Evolutionary conservation across 2,888 invertebrate species (phyloP).

Genomic region (Yponomeuta cagnagella): DNA sequence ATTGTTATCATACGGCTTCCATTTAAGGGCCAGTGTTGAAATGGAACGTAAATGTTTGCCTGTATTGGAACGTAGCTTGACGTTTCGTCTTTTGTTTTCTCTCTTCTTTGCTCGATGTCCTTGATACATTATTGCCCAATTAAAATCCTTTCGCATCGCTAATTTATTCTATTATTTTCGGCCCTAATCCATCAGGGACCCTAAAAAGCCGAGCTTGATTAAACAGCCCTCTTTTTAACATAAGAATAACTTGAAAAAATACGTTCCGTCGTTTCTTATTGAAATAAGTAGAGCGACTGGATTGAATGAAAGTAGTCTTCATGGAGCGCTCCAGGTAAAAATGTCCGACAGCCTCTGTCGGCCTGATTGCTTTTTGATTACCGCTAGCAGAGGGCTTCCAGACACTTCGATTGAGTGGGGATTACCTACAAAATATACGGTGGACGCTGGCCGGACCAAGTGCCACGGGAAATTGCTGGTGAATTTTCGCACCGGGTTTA

Average conservation of each 20-base stretch:
- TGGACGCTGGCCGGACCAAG: neutral
- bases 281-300: neutral
- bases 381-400: conserved; percentile 21
- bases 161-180: no score
- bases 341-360: conserved; percentile 18
- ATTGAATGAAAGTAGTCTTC: neutral
- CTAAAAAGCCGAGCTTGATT: neutral
- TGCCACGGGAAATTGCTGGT: neutral
- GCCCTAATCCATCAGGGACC: no score
- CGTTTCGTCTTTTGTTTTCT: no score
- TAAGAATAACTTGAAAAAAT: neutral
- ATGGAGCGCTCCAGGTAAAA: conserved; percentile 7
- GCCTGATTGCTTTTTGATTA: conserved; percentile 45
- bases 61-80: no score
- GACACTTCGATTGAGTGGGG: neutral
- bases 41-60: no score
- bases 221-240: no score
- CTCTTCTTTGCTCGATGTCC: no score
- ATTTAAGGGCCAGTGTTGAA: no score
- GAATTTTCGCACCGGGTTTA: neutral
- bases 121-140: no score
- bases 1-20: no score
- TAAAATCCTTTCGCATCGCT: no score
- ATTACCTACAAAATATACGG: conserved; percentile 2
- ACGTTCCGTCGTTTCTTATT: neutral